A percentile compares a stretch with the other conserved stretches of the same genome.
Evolutionary conservation across 2,797 vertebrate species (phyloP).

Genomic region (Toxotes lorentzi): DNA sequence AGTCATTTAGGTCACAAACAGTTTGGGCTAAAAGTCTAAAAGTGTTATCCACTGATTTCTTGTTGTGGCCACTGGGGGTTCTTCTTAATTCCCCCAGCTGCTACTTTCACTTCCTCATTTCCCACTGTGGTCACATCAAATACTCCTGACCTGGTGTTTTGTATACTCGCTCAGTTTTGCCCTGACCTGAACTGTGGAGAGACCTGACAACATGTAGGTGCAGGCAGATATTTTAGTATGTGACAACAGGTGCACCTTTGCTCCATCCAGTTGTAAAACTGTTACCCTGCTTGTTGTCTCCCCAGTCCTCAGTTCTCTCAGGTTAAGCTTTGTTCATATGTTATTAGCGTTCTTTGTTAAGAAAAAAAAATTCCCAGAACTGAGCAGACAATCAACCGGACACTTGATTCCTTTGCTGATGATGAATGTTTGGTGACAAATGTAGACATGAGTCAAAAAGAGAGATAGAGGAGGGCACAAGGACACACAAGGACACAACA

Average conservation of each 20-base stretch:
- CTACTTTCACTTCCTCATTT: constrained; percentile 73
- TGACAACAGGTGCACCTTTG: constrained; percentile 77
- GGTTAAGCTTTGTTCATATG: constrained; percentile 12
- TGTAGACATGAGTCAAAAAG: not conserved
- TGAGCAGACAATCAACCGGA: not conserved
- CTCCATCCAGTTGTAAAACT: constrained; percentile 70
- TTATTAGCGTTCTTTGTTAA: constrained; percentile 5
- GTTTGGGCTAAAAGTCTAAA: constrained; percentile 54
- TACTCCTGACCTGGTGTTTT: constrained; percentile 64
- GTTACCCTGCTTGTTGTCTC: constrained; percentile 63
- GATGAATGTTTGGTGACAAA: not conserved
- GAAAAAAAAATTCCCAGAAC: not conserved
- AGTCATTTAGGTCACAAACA: constrained; percentile 68
- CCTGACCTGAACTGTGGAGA: constrained; percentile 62
- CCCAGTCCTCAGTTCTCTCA: constrained; percentile 22
- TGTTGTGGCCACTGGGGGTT: constrained; percentile 51
- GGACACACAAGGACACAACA: too few species aligned
- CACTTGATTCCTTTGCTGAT: not conserved
- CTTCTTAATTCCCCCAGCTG: constrained; percentile 68
- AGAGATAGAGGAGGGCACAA: not conserved
- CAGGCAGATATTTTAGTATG: constrained; percentile 28
- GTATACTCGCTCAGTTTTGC: constrained; percentile 42
- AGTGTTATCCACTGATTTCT: constrained; percentile 63
- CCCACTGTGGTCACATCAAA: constrained; percentile 59
- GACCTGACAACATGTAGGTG: constrained; percentile 53